Percentiles rank a stretch among this genome's conserved stretches.
Conservation (phyloP, 2,113 vertebrate genomes). For the Turdus rufiventris region DNA sequence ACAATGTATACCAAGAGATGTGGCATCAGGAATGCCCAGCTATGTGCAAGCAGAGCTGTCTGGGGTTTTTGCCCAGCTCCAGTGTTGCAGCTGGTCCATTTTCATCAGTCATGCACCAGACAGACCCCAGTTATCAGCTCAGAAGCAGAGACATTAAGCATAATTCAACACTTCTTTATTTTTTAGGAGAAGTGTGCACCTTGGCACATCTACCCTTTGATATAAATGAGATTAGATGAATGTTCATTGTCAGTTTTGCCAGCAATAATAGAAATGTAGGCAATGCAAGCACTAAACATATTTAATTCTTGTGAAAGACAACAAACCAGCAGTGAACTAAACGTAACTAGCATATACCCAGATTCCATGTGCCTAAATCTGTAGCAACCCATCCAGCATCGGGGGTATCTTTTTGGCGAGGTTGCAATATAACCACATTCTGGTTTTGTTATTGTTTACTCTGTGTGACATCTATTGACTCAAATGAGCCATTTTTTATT, state of each 20-base stretch:
- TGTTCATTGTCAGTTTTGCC: neutral
- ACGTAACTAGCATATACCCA: neutral
- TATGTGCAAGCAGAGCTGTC: fast-evolving
- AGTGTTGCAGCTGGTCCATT: neutral
- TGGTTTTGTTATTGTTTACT: conserved; percentile 61
- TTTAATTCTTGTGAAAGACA: neutral
- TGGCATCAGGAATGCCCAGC: neutral
- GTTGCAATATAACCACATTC: neutral
- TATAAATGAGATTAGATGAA: neutral
- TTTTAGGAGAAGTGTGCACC: neutral
- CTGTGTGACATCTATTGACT: conserved; percentile 51
- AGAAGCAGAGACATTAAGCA: neutral
- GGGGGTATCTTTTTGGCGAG: neutral
- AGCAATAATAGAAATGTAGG: neutral
- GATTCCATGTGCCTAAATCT: neutral
- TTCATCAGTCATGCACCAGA: neutral
- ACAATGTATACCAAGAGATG: neutral
- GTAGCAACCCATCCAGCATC: neutral
- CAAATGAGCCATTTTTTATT: conserved; percentile 65
- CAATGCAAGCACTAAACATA: neutral
- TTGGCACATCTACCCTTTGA: neutral
- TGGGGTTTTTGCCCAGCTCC: neutral
- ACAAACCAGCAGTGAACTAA: neutral
- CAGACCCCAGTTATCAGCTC: neutral
- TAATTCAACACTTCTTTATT: neutral